A percentile compares a stretch with the other conserved stretches of the same genome.
These are phyloP conservation scores for Holacanthus passer DNA, from an alignment of 2,113 vertebrate species.

Conservation along the genomic window DNA sequence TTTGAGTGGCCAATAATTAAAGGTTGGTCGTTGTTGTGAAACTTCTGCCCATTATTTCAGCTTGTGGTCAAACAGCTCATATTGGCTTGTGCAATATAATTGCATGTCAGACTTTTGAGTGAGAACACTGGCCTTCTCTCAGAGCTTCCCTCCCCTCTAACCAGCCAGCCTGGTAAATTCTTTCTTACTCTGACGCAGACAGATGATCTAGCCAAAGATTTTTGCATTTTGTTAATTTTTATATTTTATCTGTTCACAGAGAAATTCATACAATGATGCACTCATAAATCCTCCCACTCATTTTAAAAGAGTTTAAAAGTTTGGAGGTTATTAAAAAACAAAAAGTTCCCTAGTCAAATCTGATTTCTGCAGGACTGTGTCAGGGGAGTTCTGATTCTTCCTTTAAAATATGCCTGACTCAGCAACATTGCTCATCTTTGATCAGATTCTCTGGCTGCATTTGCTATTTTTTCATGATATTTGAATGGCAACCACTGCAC, in stretches of 20 bases:
- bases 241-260: conserved; percentile 31
- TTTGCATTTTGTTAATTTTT: conserved; percentile 42
- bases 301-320: conserved; percentile 5
- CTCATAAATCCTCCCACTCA: background rate
- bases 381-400: conserved; percentile 19
- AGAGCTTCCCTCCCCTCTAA: conserved; percentile 33
- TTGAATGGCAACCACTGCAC: background rate
- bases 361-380: conserved; percentile 3
- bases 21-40: conserved; percentile 47
- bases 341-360: background rate
- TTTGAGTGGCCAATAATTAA: conserved; percentile 36
- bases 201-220: conserved; percentile 8
- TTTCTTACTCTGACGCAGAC: conserved; percentile 35
- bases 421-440: background rate
- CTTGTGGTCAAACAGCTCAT: conserved; percentile 36
- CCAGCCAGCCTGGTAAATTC: conserved; percentile 44
- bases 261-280: conserved; percentile 1
- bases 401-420: conserved; percentile 1
- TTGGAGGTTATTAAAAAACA: background rate
- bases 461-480: conserved; percentile 24
- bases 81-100: conserved; percentile 60
- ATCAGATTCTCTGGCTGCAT: conserved; percentile 10
- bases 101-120: conserved; percentile 66
- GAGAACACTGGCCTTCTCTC: conserved; percentile 71
- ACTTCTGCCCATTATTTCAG: conserved; percentile 58